Percentiles rank a stretch among this genome's conserved stretches.
phyloP scores from a whole-genome alignment of 2,113 vertebrate genomes.

The Dissostichus mawsoni region DNA sequence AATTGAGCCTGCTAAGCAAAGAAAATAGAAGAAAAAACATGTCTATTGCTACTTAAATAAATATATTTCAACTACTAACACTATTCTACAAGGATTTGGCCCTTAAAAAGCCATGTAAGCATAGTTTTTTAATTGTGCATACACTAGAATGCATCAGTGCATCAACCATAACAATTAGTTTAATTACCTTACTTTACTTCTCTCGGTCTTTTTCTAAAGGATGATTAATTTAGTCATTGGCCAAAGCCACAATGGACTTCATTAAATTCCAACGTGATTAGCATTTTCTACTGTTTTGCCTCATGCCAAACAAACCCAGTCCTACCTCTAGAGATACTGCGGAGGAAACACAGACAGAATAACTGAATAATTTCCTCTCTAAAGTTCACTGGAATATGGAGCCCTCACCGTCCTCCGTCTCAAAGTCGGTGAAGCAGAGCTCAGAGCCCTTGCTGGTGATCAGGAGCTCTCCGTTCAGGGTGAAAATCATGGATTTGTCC shows the following conservation, averaged over 20 bases:
- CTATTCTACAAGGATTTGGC: background rate
- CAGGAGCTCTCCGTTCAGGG: slow-evolving; percentile 95
- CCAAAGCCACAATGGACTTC: slow-evolving; percentile 13
- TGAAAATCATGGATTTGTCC: slow-evolving; percentile 98
- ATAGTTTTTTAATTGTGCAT: background rate
- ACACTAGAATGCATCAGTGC: slow-evolving; percentile 2
- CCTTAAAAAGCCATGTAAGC: background rate
- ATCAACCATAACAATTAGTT: slow-evolving; percentile 1
- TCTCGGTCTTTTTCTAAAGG: background rate
- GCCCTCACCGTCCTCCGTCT: slow-evolving; percentile 90
- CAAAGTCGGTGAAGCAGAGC: slow-evolving; percentile 95
- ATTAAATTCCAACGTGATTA: slow-evolving; percentile 20
- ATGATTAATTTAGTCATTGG: slow-evolving; percentile 33
- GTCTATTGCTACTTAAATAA: too few relatives aligned
- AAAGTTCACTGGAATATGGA: slow-evolving; percentile 4
- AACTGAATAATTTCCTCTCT: slow-evolving; percentile 18
- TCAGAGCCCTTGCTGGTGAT: slow-evolving; percentile 97
- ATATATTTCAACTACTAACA: too few relatives aligned
- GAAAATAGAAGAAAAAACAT: too few relatives aligned
- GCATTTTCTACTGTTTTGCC: slow-evolving; percentile 21
- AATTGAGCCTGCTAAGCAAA: too few relatives aligned
- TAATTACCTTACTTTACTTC: background rate
- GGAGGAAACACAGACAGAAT: slow-evolving; percentile 18
- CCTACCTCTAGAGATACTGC: slow-evolving; percentile 5
- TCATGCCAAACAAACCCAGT: slow-evolving; percentile 17